Evolutionary conservation across 2,113 vertebrate genomes (phyloP).

Genomic region (human): GRCh38 chr9:854501-855000

Average conservation of each 20-base stretch:
- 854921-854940: too few relatives aligned
- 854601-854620: background rate
- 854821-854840: too few relatives aligned
- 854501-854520: background rate
- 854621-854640: background rate
- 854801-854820: too few relatives aligned
- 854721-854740: slow-evolving; percentile 42
- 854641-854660: background rate
- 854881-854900: too few relatives aligned
- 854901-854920: too few relatives aligned
- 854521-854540: background rate
- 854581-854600: background rate
- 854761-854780: background rate
- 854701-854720: background rate
- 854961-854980: too few relatives aligned
- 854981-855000: too few relatives aligned
- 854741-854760: background rate
- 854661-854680: background rate
- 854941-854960: too few relatives aligned
- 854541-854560: background rate
- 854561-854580: background rate
- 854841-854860: too few relatives aligned
- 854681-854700: slow-evolving; percentile 2
- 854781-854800: too few relatives aligned
- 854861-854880: too few relatives aligned